Conservation (phyloP, 64 coral and sea anemone species). For the Actinia tenebrosa region DNA sequence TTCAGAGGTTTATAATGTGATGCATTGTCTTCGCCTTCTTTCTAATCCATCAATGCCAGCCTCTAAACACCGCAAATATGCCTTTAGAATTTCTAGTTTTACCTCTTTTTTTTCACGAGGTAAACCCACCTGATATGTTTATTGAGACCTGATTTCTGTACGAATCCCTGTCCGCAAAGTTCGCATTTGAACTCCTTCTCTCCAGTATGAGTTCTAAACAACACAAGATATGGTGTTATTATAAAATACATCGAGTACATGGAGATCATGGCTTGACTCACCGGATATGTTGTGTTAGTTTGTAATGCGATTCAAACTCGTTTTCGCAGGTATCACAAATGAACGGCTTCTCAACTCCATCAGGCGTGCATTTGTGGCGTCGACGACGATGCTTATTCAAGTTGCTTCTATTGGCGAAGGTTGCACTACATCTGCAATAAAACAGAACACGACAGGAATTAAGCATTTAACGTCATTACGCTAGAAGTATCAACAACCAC, state of each 20-base stretch:
- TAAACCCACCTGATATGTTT: slow-evolving; percentile 72
- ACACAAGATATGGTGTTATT: not conserved
- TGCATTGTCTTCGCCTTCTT: no score
- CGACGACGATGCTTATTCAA: slow-evolving; percentile 53
- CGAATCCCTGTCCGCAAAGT: slow-evolving; percentile 55
- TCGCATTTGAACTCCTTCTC: slow-evolving; percentile 83
- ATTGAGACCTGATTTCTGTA: slow-evolving; percentile 79
- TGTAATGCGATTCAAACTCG: slow-evolving; percentile 41
- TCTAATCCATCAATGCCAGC: no score
- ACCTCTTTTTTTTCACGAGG: not conserved
- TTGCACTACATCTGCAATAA: slow-evolving; percentile 58
- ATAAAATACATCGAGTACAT: no score
- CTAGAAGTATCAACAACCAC: no score
- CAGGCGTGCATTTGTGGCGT: slow-evolving; percentile 27
- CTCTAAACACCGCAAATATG: no score
- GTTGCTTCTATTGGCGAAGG: slow-evolving; percentile 54
- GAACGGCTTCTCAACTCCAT: slow-evolving; percentile 10
- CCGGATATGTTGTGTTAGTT: slow-evolving; percentile 34
- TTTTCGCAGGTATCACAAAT: slow-evolving; percentile 64
- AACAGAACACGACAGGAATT: not conserved
- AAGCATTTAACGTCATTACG: no score
- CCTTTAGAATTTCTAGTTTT: no score
- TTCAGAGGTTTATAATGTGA: no score
- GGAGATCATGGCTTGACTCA: not conserved
- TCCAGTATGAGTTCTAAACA: slow-evolving; percentile 69